A percentile compares a stretch with the other conserved stretches of the same genome.
These are phyloP conservation scores for Melanchra persicariae DNA, from an alignment of 2,888 invertebrate genomes.

Conservation along the genomic window DNA sequence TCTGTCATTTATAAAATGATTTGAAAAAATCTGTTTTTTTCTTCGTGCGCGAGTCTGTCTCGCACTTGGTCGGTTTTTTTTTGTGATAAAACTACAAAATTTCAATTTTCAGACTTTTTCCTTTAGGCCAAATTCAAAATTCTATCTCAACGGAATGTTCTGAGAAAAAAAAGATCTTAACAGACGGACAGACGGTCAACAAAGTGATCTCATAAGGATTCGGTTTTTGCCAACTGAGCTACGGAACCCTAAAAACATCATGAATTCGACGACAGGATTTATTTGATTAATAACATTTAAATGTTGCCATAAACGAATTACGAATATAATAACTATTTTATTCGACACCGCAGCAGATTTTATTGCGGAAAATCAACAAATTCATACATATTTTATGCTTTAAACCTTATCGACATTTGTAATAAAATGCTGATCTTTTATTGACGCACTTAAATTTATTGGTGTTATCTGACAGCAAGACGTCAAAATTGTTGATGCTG, in stretches of 20 bases:
- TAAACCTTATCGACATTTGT: constrained; percentile 42
- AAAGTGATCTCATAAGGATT: too few relatives aligned
- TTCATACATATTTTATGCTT: constrained; percentile 35
- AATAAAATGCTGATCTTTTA: constrained; percentile 44
- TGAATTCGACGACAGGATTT: constrained; percentile 23
- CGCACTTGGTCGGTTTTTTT: too few relatives aligned
- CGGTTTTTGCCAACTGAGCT: too few relatives aligned
- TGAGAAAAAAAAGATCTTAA: too few relatives aligned
- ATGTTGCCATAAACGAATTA: constrained; percentile 48
- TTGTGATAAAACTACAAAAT: too few relatives aligned
- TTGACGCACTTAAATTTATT: constrained; percentile 8
- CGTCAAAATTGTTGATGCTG: not conserved
- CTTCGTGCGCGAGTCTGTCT: too few relatives aligned
- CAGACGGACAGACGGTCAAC: too few relatives aligned
- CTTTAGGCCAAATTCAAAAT: too few relatives aligned
- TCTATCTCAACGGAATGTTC: too few relatives aligned
- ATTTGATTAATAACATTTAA: constrained; percentile 44
- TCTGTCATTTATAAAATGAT: too few relatives aligned
- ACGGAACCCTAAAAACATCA: constrained; percentile 21
- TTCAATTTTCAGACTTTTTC: too few relatives aligned
- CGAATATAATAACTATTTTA: constrained; percentile 56
- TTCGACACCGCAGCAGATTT: constrained; percentile 29
- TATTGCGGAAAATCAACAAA: constrained; percentile 42
- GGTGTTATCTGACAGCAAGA: constrained; percentile 8
- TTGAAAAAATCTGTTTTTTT: too few relatives aligned